A percentile compares a stretch with the other conserved stretches of the same genome.
Evolutionary conservation across 2,888 invertebrate species (phyloP).

Genomic region (Chorisops tibialis): DNA sequence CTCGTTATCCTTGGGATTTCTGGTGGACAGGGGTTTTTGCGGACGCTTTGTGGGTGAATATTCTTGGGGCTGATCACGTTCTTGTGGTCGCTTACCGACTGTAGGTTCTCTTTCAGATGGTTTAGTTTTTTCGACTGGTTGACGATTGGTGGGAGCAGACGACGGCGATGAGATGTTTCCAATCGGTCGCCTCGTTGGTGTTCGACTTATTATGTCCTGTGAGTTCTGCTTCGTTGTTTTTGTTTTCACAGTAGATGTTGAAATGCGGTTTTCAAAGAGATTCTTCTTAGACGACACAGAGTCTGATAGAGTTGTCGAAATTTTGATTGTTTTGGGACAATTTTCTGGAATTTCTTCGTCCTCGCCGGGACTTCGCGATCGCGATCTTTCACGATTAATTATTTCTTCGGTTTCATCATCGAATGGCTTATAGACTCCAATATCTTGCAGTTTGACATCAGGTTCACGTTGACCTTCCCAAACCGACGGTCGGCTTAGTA

Average conservation of each 20-base stretch:
- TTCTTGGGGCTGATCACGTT: neutral
- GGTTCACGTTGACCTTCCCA: constrained; percentile 46
- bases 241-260: constrained; percentile 40
- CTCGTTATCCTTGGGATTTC: constrained; percentile 50
- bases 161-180: too few relatives aligned
- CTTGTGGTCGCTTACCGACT: neutral
- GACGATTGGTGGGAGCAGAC: too few relatives aligned
- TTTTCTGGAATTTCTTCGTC: constrained; percentile 20
- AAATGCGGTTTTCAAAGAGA: constrained; percentile 40
- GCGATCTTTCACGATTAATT: constrained; percentile 15
- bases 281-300: constrained; percentile 41
- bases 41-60: too few relatives aligned
- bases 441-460: constrained; percentile 53
- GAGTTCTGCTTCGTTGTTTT: neutral
- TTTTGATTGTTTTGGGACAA: neutral
- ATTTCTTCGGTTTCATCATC: constrained; percentile 28
- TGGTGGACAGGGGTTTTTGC: constrained; percentile 35
- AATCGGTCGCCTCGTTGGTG: neutral
- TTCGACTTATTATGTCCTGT: neutral
- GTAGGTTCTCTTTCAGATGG: neutral
- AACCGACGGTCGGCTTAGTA: constrained; percentile 55
- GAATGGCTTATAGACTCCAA: constrained; percentile 50
- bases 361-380: constrained; percentile 15
- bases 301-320: constrained; percentile 38
- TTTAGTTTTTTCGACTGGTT: neutral